Evolutionary conservation across 2,888 invertebrate species (phyloP).

Genomic region (Temnothorax ravouxi): DNA sequence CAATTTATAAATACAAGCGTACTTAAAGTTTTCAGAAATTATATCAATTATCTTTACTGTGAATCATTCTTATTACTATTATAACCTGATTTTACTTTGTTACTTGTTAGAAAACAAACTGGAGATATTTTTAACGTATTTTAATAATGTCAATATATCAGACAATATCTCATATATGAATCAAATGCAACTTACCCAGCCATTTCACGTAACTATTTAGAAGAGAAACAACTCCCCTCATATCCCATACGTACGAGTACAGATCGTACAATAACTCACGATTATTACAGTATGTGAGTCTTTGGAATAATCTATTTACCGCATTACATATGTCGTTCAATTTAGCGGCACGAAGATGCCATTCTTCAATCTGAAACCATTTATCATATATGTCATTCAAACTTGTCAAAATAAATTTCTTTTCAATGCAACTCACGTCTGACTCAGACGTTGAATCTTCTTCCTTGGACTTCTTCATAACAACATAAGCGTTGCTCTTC

Average conservation of each 20-base stretch:
- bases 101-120: background rate
- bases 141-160: conserved; percentile 39
- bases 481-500: conserved; percentile 93
- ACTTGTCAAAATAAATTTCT: background rate
- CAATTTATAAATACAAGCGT: background rate
- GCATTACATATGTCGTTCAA: conserved; percentile 92
- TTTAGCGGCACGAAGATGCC: conserved; percentile 93
- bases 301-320: conserved; percentile 91
- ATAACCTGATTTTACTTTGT: background rate
- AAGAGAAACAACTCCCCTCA: conserved; percentile 95
- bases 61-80: background rate
- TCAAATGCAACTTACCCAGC: conserved; percentile 91
- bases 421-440: conserved; percentile 86
- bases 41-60: conserved; percentile 12
- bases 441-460: conserved; percentile 87
- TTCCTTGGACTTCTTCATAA: conserved; percentile 87
- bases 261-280: conserved; percentile 96
- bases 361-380: conserved; percentile 88
- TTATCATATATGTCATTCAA: background rate
- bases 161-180: conserved; percentile 37
- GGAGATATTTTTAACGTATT: conserved; percentile 11
- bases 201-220: conserved; percentile 97
- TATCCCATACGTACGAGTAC: conserved; percentile 98
- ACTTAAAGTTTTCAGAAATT: background rate
- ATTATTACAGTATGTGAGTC: conserved; percentile 92